Percentiles rank a stretch among this genome's conserved stretches.
These are phyloP conservation scores for Eupristina koningsbergeri DNA, from an alignment of 1,140 invertebrate genomes.

Conservation along the genomic window DNA sequence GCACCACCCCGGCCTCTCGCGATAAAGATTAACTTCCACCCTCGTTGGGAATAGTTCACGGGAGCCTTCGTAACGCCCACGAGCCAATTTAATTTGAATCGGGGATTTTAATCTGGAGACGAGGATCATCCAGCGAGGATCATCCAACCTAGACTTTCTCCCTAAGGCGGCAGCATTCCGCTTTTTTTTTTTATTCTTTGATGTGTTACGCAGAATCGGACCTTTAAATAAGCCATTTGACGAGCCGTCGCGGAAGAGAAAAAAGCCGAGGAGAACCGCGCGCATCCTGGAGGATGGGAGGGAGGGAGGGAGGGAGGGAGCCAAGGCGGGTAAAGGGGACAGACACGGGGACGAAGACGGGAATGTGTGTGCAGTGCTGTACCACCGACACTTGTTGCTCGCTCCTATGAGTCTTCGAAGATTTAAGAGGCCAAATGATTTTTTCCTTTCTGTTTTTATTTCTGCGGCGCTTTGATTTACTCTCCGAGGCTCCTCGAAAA, in stretches of 20 bases:
- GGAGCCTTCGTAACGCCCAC: too few relatives aligned
- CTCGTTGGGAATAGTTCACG: too few relatives aligned
- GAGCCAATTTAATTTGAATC: too few relatives aligned
- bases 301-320: too few relatives aligned
- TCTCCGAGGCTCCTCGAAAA: background rate
- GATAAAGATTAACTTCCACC: background rate
- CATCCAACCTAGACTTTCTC: too few relatives aligned
- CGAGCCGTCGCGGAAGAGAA: background rate
- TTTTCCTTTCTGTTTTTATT: background rate
- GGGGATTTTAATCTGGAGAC: background rate
- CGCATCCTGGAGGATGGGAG: background rate
- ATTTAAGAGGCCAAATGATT: background rate
- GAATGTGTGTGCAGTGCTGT: background rate
- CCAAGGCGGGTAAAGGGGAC: slow-evolving; percentile 12
- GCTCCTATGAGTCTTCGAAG: slow-evolving; percentile 9
- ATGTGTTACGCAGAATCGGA: too few relatives aligned
- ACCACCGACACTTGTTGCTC: slow-evolving; percentile 40
- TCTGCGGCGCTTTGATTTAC: background rate
- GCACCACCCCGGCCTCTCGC: too few relatives aligned
- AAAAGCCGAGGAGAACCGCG: background rate
- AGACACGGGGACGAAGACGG: slow-evolving; percentile 6
- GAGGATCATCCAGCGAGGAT: too few relatives aligned
- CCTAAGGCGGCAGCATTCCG: too few relatives aligned
- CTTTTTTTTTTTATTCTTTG: too few relatives aligned
- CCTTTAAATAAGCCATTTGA: slow-evolving; percentile 34